Evolutionary conservation across 2,113 vertebrate genomes (phyloP).

Genomic region (Progne subis): DNA sequence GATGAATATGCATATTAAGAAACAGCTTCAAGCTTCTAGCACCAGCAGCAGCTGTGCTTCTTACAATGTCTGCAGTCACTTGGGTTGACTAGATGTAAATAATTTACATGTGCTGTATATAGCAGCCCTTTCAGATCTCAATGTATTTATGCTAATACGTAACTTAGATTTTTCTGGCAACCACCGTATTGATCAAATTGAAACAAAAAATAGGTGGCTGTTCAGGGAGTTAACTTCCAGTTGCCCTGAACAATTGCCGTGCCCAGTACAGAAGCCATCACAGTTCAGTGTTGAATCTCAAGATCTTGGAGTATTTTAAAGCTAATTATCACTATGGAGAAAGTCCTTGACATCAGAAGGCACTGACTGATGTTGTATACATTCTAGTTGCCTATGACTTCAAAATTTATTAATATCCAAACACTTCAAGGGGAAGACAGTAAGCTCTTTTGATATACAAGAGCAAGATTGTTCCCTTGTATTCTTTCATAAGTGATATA

Average conservation of each 20-base stretch:
- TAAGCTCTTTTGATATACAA: background rate
- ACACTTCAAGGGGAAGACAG: background rate
- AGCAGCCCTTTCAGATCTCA: conserved; percentile 51
- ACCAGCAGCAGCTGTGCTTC: conserved; percentile 62
- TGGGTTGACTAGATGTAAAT: conserved; percentile 59
- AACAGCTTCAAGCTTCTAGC: conserved; percentile 49
- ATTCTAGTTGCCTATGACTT: conserved; percentile 48
- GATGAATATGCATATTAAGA: conserved; percentile 45
- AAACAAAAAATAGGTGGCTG: conserved; percentile 57
- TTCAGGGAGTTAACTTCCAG: conserved; percentile 21
- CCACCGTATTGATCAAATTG: conserved; percentile 32
- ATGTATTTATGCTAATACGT: conserved; percentile 49
- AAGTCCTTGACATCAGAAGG: conserved; percentile 54
- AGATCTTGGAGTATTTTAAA: conserved; percentile 64
- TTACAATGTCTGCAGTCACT: conserved; percentile 58
- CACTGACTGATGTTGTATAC: conserved; percentile 27
- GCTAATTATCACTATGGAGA: conserved; percentile 63
- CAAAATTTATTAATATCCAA: conserved; percentile 56
- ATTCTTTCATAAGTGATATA: background rate
- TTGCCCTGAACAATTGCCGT: conserved; percentile 48
- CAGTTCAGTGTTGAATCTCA: conserved; percentile 16
- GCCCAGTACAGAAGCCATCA: conserved; percentile 33
- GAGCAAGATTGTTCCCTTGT: background rate
- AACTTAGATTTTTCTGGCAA: conserved; percentile 47
- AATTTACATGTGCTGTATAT: conserved; percentile 62